These are phyloP conservation scores for Mythimna lalbum DNA, from an alignment of 2,888 invertebrate genomes.

Conservation along the genomic window DNA sequence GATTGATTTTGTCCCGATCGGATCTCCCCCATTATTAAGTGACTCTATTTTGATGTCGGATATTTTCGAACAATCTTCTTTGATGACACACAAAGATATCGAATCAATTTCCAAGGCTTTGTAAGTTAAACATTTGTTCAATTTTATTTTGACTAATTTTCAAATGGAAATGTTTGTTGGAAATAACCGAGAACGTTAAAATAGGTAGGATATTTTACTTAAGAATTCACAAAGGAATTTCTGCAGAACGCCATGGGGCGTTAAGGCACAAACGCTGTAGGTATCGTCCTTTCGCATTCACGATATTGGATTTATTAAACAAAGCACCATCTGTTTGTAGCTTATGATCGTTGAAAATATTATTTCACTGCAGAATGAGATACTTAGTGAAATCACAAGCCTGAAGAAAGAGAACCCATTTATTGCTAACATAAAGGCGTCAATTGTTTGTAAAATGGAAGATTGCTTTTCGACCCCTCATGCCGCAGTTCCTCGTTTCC, in stretches of 20 bases:
- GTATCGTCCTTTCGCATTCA: neutral
- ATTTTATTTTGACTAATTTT: slow-evolving; percentile 33
- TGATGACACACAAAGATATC: slow-evolving; percentile 47
- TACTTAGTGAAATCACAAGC: slow-evolving; percentile 20
- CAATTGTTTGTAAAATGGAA: slow-evolving; percentile 43
- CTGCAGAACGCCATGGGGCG: neutral
- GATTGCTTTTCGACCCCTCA: slow-evolving; percentile 43
- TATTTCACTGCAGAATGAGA: slow-evolving; percentile 10
- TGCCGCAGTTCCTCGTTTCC: slow-evolving; percentile 19
- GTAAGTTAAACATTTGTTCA: slow-evolving; percentile 35
- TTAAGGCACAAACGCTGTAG: neutral
- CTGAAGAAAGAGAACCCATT: slow-evolving; percentile 7
- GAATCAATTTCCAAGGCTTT: slow-evolving; percentile 43
- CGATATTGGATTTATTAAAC: slow-evolving; percentile 27
- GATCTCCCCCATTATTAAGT: slow-evolving; percentile 11
- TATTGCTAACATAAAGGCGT: slow-evolving; percentile 21
- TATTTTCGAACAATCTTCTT: slow-evolving; percentile 27
- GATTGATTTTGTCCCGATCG: slow-evolving; percentile 40
- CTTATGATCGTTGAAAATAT: slow-evolving; percentile 7
- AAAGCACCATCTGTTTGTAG: slow-evolving; percentile 3
- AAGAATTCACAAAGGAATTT: slow-evolving; percentile 9
- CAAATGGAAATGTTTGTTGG: neutral
- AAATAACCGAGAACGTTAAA: slow-evolving; percentile 4
- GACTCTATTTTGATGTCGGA: slow-evolving; percentile 22
- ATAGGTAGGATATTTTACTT: slow-evolving; percentile 1